Evolutionary conservation across 2,888 invertebrate genomes (phyloP).

Genomic region (Artemia sp.): DNA sequence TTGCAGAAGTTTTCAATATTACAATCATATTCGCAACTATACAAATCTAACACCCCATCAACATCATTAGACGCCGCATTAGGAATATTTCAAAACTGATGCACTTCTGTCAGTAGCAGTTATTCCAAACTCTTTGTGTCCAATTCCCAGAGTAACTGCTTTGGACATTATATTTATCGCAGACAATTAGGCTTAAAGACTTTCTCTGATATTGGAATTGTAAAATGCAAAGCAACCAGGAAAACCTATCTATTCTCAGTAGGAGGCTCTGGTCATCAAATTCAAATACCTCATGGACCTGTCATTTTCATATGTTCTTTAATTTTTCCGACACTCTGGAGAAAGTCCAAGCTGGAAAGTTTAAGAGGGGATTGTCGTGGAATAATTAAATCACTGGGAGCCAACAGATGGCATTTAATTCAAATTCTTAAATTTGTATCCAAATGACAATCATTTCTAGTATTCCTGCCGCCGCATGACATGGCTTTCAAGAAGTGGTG

Average conservation of each 20-base stretch:
- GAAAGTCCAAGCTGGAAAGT: background rate
- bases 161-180: conserved; percentile 14
- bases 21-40: too few relatives aligned
- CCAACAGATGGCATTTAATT: too few relatives aligned
- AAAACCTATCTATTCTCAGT: conserved; percentile 12
- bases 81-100: conserved; percentile 13
- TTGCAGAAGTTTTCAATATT: too few relatives aligned
- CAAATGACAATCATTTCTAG: too few relatives aligned
- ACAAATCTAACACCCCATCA: background rate
- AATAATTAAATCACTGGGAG: too few relatives aligned
- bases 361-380: background rate
- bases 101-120: background rate
- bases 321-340: conserved; percentile 4
- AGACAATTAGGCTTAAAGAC: conserved; percentile 5
- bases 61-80: background rate
- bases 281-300: conserved; percentile 6
- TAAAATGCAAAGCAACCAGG: conserved; percentile 9
- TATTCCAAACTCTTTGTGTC: conserved; percentile 12
- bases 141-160: conserved; percentile 3
- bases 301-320: conserved; percentile 14
- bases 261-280: conserved; percentile 11
- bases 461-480: too few relatives aligned
- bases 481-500: too few relatives aligned
- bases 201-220: background rate
- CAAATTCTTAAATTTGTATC: too few relatives aligned